Evolutionary conservation across 1,140 invertebrate genomes (phyloP), one percentile per base, ranked within the genome.

Genomic region (Drosophila sucinea): DNA sequence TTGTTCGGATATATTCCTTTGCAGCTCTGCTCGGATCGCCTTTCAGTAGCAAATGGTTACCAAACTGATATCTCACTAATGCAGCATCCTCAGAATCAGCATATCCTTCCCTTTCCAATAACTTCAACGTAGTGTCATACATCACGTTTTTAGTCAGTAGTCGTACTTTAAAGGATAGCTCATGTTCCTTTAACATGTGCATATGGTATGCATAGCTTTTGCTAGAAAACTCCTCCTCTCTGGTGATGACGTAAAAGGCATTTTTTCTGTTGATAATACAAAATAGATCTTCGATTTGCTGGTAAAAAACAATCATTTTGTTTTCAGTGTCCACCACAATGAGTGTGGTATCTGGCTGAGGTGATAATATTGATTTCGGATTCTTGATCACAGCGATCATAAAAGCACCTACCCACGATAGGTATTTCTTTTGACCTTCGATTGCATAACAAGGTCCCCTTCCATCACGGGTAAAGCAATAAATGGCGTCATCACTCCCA

Each of bases 391-490:
- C 60, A 10, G 83, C 72, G 2, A 79, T 27, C 5, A 89, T 56
- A 56, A 78, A 56, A 35, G 78, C 30, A 0, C 64, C 69, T 35
- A 84, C 62, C 84, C 80, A 89, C 4, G 58, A 67, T 27, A 89
- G 6, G 17, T 32, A 70, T 54, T 66, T 38, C 38, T 89, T 89
- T 51, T 55, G 51, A 1, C 84, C 84, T 35, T 72, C 67, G 35
- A 89, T 81, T 4, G 77, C 84, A 75, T 76, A 84, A 17, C 84
- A 89, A 8, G 82, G 74, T 11, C 87, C 86, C 4, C 77, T 51
- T 7, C 79, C 79, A 66, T 90, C 79, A 0, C 60, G 40, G 2
- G 77, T 90, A 41, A 83, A 90, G 57, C 86, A 86, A 60, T 82
- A 89, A 23, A 89, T 69, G 10, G 84, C 84, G 56, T 89, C 81